Base-by-base conservation (phyloP, 2,113 vertebrate species). In the Chinchilla lanigera region DNA sequence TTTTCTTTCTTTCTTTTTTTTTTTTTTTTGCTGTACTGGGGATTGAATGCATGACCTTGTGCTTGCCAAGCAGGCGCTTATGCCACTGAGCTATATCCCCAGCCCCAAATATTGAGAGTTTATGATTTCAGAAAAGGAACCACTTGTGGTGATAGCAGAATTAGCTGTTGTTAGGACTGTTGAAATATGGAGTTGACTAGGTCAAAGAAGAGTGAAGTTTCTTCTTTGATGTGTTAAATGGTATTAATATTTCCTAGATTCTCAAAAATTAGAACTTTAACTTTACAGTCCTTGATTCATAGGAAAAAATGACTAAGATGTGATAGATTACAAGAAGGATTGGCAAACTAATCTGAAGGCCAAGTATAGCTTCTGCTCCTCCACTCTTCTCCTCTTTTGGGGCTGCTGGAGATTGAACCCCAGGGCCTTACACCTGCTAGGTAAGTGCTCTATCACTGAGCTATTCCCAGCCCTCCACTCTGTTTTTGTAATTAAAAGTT, bases 261-360 rank as follows among this genome's bases (percentile, higher is more conserved):
- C 61, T 92, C 19, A 83, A 50, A 82, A 95, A 41, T 92, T 95
- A 90, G 88, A 78, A 94, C 35, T 69, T 90, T 35, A 35, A 89
- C 65, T 89, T 90, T 61, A 94, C 67, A 95, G 13, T 80, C n/a
- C 30, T 96, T 92, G 81, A 69, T 77, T 96, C 56, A 75, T 73
- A 44, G 92, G 95, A 90, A 88, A 52, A 95, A 94, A 77, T 97
- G 81, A 86, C 63, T 90, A 91, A 83, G 69, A 93, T 61, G 17
- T 93, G 89, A 69, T 90, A 10, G n/a, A 85, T 92, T 92, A 24
- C 1, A 80, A 52, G 35, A 47, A 60, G 56, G 1, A 24, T 75
- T 28, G 14, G 65, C 17, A 78, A 44, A 86, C 41, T 35, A 17
- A 60, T 17, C 50, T n/a, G 0, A 75, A 50, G 38, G 38, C 28